Conservation (phyloP, 2,888 invertebrate species). For the Drosophila niveifrons region DNA sequence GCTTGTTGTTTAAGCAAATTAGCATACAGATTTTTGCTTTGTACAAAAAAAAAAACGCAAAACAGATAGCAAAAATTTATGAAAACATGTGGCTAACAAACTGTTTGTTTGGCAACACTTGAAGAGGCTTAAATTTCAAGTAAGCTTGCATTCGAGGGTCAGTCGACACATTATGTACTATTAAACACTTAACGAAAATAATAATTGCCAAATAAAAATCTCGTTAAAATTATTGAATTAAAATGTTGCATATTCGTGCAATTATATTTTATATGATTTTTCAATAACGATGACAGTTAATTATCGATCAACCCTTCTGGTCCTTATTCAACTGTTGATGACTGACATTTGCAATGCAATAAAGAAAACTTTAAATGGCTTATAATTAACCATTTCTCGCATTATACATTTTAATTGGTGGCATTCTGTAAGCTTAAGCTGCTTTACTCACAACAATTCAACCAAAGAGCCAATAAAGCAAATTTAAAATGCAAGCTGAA, state of each 20-base stretch:
- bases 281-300: not conserved
- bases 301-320: not conserved
- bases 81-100: not conserved
- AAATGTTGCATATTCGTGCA: no score
- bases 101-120: not conserved
- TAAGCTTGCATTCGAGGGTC: not conserved
- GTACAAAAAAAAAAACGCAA: not conserved
- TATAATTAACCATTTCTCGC: not conserved
- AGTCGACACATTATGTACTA: not conserved
- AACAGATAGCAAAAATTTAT: conserved; percentile 8
- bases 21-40: conserved; percentile 6
- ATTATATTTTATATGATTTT: not conserved
- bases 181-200: not conserved
- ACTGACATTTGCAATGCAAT: not conserved
- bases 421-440: conserved; percentile 4
- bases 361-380: not conserved
- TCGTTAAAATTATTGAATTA: no score
- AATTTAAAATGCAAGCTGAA: not conserved
- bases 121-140: not conserved
- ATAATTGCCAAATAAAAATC: not conserved
- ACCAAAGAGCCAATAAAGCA: not conserved
- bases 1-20: conserved; percentile 21
- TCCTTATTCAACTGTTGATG: not conserved
- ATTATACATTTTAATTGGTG: conserved; percentile 13
- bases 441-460: not conserved